Percentiles rank a stretch among this genome's conserved stretches.
phyloP scores from a whole-genome alignment of 2,113 vertebrate species.

The Chloropsis cyanopogon region DNA sequence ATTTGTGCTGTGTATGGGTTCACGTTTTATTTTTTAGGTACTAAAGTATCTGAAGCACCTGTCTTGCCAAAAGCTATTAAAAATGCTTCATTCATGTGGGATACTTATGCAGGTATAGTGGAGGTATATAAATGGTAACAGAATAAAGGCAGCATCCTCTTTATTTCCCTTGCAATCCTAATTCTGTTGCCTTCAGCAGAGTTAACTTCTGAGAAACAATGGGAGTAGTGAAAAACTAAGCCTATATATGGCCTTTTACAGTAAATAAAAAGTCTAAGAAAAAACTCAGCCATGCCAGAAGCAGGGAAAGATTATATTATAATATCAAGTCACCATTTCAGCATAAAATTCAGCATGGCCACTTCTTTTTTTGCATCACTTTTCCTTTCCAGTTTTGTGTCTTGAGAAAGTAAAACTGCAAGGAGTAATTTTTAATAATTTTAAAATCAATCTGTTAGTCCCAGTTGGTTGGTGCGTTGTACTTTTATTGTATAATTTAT shows the following conservation, averaged over 20 bases:
- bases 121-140: background rate
- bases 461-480: no score
- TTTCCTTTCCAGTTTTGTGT: background rate
- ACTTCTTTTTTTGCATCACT: background rate
- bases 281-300: background rate
- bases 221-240: background rate
- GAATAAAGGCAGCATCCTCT: background rate
- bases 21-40: background rate
- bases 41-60: background rate
- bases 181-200: background rate
- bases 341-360: rapidly evolving
- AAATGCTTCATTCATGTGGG: background rate
- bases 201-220: background rate
- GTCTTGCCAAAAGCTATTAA: background rate
- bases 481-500: no score
- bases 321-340: background rate
- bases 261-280: background rate
- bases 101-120: background rate
- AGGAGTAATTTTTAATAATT: background rate
- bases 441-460: background rate
- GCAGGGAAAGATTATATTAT: background rate
- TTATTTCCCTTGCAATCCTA: background rate
- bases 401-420: background rate
- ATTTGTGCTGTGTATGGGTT: rapidly evolving
- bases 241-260: background rate